Percentiles rank a stretch among this genome's conserved stretches.
Conservation (phyloP, 2,113 vertebrate species). For the Pedetes capensis region DNA sequence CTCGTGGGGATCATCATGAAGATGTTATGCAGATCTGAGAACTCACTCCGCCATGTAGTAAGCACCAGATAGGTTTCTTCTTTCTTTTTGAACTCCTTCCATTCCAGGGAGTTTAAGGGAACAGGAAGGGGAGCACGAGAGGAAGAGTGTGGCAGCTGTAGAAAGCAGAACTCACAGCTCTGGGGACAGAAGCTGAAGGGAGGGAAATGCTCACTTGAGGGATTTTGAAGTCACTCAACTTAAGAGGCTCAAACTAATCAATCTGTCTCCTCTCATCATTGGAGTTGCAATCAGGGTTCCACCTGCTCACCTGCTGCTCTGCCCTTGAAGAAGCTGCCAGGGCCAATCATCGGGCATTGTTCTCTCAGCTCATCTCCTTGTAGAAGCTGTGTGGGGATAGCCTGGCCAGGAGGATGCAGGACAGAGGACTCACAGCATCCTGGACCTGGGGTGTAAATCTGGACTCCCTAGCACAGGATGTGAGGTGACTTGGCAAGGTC, state of each 20-base stretch:
- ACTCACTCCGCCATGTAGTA: not conserved
- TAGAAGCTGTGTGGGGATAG: not conserved
- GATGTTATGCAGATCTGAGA: not conserved
- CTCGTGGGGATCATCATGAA: not conserved
- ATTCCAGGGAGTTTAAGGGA: not conserved
- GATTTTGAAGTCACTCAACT: conserved; percentile 46
- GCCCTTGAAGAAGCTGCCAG: not conserved
- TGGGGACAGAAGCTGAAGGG: not conserved
- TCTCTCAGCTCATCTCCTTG: not conserved
- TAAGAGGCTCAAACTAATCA: conserved; percentile 56
- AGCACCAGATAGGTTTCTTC: not conserved
- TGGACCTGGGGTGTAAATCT: not conserved
- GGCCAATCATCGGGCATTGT: conserved; percentile 65
- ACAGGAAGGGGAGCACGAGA: not conserved
- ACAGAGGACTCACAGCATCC: not conserved
- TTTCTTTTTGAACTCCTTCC: conserved; percentile 23
- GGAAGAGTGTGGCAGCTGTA: not conserved
- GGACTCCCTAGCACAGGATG: not conserved
- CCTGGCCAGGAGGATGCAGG: not conserved
- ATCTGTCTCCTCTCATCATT: conserved; percentile 46
- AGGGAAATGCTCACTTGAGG: not conserved
- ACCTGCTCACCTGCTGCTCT: conserved; percentile 52
- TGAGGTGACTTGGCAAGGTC: not conserved
- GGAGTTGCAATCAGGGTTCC: conserved; percentile 56
- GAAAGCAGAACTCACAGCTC: not conserved